These are phyloP conservation scores for Python bivittatus DNA, from an alignment of 2,113 vertebrate genomes.

Conservation along the genomic window DNA sequence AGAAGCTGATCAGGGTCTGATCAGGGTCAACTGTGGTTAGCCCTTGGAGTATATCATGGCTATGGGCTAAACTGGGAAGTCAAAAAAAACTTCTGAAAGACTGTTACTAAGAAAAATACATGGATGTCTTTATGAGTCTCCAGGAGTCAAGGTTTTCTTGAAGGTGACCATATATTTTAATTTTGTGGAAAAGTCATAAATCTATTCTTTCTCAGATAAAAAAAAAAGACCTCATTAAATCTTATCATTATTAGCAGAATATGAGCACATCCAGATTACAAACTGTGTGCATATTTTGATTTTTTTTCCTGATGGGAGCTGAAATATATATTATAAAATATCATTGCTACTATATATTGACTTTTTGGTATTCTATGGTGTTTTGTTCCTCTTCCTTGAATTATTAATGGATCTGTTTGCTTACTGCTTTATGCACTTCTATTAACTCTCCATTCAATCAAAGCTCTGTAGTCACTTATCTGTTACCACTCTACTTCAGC, in stretches of 20 bases:
- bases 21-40: too few relatives aligned
- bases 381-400: background rate
- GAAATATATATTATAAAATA: background rate
- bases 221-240: background rate
- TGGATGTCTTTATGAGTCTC: background rate
- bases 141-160: background rate
- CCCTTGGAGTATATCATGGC: background rate
- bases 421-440: background rate
- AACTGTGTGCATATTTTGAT: background rate
- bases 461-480: background rate
- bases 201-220: background rate
- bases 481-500: background rate
- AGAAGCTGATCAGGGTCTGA: too few relatives aligned
- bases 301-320: background rate
- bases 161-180: background rate
- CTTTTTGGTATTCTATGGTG: background rate
- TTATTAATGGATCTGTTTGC: background rate
- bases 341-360: background rate
- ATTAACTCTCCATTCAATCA: background rate
- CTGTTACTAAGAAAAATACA: background rate
- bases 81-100: too few relatives aligned
- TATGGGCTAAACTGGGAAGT: background rate
- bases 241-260: background rate
- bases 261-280: background rate
- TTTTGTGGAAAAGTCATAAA: background rate